These are phyloP conservation scores for Eubucco bourcierii DNA, from an alignment of 2,113 vertebrate species.

Conservation along the genomic window DNA sequence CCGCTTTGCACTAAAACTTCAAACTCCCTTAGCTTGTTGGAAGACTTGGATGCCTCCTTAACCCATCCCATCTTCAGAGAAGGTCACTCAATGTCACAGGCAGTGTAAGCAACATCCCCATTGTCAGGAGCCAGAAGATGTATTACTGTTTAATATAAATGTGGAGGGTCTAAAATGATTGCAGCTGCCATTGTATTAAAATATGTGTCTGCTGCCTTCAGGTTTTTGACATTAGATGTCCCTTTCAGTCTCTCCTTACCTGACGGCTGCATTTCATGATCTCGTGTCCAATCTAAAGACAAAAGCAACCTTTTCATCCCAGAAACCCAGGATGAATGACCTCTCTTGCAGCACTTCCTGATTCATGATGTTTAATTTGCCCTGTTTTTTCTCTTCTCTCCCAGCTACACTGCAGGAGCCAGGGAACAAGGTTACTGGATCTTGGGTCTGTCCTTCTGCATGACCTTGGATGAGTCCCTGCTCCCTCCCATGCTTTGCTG, in stretches of 20 bases:
- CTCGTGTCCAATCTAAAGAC: background rate
- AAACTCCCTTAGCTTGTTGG: fast-evolving
- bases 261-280: conserved; percentile 27
- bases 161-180: background rate
- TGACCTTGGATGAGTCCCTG: background rate
- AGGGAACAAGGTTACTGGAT: background rate
- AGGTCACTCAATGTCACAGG: background rate
- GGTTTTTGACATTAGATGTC: background rate
- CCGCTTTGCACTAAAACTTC: background rate
- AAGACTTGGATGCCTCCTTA: background rate
- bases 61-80: background rate
- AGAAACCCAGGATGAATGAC: background rate
- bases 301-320: conserved; percentile 12
- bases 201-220: background rate
- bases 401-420: background rate
- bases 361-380: background rate
- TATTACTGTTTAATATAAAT: background rate
- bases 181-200: background rate
- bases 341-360: background rate
- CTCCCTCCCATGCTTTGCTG: background rate
- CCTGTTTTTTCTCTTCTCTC: background rate
- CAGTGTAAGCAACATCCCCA: background rate
- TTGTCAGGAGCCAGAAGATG: background rate
- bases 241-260: background rate
- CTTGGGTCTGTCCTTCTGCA: background rate